Conservation (phyloP, 2,888 invertebrate genomes). For the Drosophila mettleri region DNA sequence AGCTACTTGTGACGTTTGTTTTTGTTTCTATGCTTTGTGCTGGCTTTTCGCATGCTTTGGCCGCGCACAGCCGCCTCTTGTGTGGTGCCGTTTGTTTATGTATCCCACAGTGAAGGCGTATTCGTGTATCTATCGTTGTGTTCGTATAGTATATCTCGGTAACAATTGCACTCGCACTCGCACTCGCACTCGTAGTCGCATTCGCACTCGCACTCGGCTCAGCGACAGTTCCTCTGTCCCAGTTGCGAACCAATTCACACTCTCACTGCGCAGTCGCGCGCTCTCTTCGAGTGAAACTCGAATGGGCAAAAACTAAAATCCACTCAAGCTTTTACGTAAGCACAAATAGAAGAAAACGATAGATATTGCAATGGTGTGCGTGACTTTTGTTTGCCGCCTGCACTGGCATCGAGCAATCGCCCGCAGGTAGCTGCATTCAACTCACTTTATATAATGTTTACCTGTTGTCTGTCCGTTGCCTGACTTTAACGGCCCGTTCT, state of each 20-base stretch:
- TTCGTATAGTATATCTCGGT: constrained; percentile 48
- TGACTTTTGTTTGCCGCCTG: constrained; percentile 29
- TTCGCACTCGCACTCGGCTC: constrained; percentile 25
- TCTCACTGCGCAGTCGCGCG: constrained; percentile 54
- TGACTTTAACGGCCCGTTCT: constrained; percentile 33
- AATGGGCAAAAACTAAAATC: constrained; percentile 29
- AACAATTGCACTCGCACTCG: constrained; percentile 43
- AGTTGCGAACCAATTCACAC: constrained; percentile 32
- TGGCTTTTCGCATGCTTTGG: constrained; percentile 73
- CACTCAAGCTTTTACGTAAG: constrained; percentile 72
- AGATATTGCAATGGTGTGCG: constrained; percentile 31
- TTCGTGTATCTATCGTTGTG: constrained; percentile 18
- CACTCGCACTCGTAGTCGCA: constrained; percentile 35
- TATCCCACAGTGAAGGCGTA: constrained; percentile 39
- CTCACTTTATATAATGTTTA: constrained; percentile 71
- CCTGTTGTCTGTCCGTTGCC: constrained; percentile 54
- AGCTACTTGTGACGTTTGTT: constrained; percentile 67
- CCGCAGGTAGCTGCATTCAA: constrained; percentile 58
- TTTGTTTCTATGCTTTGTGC: constrained; percentile 78
- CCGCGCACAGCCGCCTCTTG: constrained; percentile 17
- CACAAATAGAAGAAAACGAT: constrained; percentile 13
- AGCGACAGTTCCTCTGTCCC: constrained; percentile 17
- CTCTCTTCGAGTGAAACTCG: constrained; percentile 36
- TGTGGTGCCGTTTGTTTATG: constrained; percentile 67
- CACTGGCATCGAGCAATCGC: constrained; percentile 24